Base-by-base conservation (phyloP, 2,797 vertebrate genomes). In the Notolepis coatsorum region DNA sequence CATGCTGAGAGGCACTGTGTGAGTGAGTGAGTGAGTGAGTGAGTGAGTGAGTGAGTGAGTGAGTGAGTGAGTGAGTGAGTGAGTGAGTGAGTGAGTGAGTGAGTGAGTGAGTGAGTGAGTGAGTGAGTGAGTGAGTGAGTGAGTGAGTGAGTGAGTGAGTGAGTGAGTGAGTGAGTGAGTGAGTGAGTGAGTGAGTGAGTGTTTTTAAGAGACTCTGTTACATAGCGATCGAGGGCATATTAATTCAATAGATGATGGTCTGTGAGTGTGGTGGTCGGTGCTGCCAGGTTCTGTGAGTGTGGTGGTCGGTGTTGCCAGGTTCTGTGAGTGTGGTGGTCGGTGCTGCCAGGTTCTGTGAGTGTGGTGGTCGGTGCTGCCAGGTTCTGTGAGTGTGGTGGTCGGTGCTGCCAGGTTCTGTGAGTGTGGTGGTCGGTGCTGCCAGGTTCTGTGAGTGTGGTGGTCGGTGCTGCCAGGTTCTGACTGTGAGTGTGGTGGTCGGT, bases 201-300 rank as follows among this genome's bases (percentile, higher is more conserved):
- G 28, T 68, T 66, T 75, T 63, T 18, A 59, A 48, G 27, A 62
- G 65, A 67, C 53, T 39, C 43, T 42, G 24, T 12, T 58, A 27
- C 41, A 47, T 60, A 55, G 58, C 57, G 21, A 70, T 49, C 7
- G 60, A 60, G 45, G 63, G 37, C 49, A 85, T 87, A 82, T 76
- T 85, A 75, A 88, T 89, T 87, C 55, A 88, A 62, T 18, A 71
- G 25, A 18, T 13, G 38, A 54, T 47, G 52, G 73, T n/a, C n/a
- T n/a, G n/a, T n/a, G n/a, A n/a, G n/a, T n/a, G n/a, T n/a, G 79
- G 73, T 53, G 73, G 61, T 80, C 64, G 73, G 79, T 81, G 83
- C 68, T 77, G 82, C 49, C 67, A 60, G 63, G 45, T 59, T 76
- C 25, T 25, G 37, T 45, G 52, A n/a, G n/a, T n/a, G n/a, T n/a